Percentiles rank a stretch among this genome's conserved stretches.
phyloP scores from a whole-genome alignment of 1,140 invertebrate species.

The Brachionus koreanus region DNA sequence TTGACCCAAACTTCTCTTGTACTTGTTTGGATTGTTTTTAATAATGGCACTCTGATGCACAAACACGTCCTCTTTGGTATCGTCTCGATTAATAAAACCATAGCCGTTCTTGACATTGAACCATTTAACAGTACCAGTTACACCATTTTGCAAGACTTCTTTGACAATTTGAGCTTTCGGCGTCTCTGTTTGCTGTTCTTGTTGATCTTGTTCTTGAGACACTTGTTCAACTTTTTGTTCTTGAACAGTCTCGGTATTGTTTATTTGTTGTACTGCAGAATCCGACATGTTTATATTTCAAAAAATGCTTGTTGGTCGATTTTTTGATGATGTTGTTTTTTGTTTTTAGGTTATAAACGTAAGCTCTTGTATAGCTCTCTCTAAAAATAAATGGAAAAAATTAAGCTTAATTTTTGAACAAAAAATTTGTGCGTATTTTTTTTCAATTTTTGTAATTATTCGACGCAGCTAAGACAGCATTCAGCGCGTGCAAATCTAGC shows the following conservation, averaged over 20 bases:
- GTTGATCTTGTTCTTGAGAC: background rate
- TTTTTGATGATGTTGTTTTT: background rate
- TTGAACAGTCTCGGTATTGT: background rate
- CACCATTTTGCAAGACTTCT: background rate
- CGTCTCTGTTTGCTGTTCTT: background rate
- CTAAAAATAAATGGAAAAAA: background rate
- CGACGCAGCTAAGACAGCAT: background rate
- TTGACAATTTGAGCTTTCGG: constrained; percentile 19
- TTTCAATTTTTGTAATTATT: background rate
- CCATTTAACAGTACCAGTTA: constrained; percentile 90
- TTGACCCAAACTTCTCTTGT: no score
- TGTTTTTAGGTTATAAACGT: background rate
- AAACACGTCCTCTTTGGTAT: no score
- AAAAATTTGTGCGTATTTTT: background rate
- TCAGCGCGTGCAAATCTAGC: background rate
- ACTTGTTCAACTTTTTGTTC: background rate
- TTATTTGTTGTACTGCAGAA: background rate
- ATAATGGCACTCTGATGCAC: no score
- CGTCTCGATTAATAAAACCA: no score
- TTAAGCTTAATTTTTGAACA: background rate
- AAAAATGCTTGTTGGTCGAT: constrained; percentile 29
- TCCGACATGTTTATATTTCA: constrained; percentile 15
- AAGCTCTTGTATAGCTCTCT: background rate
- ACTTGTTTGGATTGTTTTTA: no score
- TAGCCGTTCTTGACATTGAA: constrained; percentile 60